A percentile compares a stretch with the other conserved stretches of the same genome.
These are phyloP conservation scores for Bostrychus sinensis DNA, from an alignment of 2,113 vertebrate genomes.

Conservation along the genomic window DNA sequence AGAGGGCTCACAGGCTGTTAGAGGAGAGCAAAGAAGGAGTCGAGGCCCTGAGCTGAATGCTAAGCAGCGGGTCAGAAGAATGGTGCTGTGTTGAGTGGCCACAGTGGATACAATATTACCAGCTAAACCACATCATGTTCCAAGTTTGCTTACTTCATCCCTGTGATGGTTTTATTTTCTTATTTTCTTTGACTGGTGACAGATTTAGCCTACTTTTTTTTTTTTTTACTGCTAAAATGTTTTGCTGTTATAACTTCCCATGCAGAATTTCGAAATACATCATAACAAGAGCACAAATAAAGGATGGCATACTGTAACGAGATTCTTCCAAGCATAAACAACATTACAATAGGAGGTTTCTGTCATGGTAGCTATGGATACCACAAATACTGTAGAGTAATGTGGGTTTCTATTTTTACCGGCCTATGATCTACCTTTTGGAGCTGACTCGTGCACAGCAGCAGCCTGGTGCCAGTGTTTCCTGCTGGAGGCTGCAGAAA, in stretches of 20 bases:
- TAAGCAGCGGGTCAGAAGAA: constrained; percentile 62
- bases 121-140: constrained; percentile 32
- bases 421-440: constrained; percentile 21
- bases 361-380: constrained; percentile 7
- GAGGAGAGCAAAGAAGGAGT: constrained; percentile 32
- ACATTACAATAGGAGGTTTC: not conserved
- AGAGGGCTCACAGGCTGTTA: constrained; percentile 38
- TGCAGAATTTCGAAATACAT: constrained; percentile 2
- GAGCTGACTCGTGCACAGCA: not conserved
- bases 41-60: constrained; percentile 50
- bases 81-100: constrained; percentile 57
- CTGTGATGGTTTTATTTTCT: constrained; percentile 1
- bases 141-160: constrained; percentile 24
- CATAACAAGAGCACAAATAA: not conserved
- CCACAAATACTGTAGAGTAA: constrained; percentile 10
- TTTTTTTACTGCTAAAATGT: not conserved
- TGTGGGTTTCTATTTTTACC: constrained; percentile 24
- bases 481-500: not conserved
- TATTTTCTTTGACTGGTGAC: constrained; percentile 1
- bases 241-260: constrained; percentile 8
- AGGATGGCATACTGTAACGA: not conserved
- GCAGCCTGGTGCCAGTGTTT: not conserved
- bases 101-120: constrained; percentile 34
- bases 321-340: not conserved
- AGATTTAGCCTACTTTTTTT: not conserved